phyloP scores from a whole-genome alignment of 2,888 invertebrate species.

The Spisula solida region DNA sequence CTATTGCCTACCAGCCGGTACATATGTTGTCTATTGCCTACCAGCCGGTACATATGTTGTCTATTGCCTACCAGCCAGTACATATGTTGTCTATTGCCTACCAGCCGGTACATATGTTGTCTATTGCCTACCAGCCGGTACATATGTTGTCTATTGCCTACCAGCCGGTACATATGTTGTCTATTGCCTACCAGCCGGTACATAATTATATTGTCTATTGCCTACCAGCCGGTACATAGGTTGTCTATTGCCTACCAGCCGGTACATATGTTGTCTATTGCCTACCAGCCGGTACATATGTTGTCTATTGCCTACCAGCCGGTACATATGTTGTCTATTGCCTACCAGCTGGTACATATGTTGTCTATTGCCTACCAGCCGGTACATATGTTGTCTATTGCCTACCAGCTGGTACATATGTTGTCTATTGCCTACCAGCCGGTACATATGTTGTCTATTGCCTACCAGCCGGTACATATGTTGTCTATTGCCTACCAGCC shows the following conservation, averaged over 20 bases:
- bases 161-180: slow-evolving; percentile 10
- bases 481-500: not conserved
- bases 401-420: not conserved
- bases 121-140: not conserved
- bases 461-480: not conserved
- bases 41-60: slow-evolving; percentile 10
- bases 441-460: not conserved
- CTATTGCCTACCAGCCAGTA: not conserved
- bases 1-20: not conserved
- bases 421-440: not conserved
- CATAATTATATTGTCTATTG: not conserved
- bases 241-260: not conserved
- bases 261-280: not conserved
- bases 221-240: not conserved
- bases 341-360: not conserved
- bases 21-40: not conserved
- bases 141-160: not conserved
- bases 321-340: not conserved
- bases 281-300: not conserved
- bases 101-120: slow-evolving; percentile 10
- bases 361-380: not conserved
- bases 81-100: not conserved
- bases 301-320: not conserved
- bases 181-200: not conserved
- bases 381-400: not conserved